A percentile compares a stretch with the other conserved stretches of the same genome.
Conservation (phyloP, 2,113 vertebrate genomes). For the Picathartes gymnocephalus region DNA sequence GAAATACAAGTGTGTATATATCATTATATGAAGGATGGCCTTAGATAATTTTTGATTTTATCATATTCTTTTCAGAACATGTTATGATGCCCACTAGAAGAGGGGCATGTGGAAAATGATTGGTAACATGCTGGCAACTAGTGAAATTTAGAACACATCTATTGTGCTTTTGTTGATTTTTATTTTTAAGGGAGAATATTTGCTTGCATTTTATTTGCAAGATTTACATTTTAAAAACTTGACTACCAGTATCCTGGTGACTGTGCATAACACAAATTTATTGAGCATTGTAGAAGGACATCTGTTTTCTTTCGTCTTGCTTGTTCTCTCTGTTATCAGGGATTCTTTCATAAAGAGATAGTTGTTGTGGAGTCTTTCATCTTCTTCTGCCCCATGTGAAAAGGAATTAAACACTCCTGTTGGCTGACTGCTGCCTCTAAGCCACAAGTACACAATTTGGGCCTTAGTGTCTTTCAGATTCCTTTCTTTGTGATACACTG, state of each 20-base stretch:
- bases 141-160: neutral
- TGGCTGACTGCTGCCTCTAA: neutral
- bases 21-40: neutral
- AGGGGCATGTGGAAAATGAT: neutral
- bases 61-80: neutral
- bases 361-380: neutral
- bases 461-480: neutral
- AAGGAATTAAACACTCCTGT: neutral
- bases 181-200: neutral
- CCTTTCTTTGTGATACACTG: neutral
- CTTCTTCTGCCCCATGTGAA: neutral
- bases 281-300: neutral
- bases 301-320: neutral
- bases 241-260: neutral
- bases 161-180: neutral
- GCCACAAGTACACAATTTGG: neutral
- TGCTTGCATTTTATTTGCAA: neutral
- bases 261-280: neutral
- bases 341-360: neutral
- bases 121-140: neutral
- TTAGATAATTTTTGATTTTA: neutral
- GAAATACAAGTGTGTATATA: neutral
- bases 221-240: neutral
- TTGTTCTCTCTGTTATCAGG: neutral
- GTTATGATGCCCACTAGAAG: neutral